These are phyloP conservation scores for Solen grandis DNA, from an alignment of 1,140 invertebrate species.

Conservation along the genomic window DNA sequence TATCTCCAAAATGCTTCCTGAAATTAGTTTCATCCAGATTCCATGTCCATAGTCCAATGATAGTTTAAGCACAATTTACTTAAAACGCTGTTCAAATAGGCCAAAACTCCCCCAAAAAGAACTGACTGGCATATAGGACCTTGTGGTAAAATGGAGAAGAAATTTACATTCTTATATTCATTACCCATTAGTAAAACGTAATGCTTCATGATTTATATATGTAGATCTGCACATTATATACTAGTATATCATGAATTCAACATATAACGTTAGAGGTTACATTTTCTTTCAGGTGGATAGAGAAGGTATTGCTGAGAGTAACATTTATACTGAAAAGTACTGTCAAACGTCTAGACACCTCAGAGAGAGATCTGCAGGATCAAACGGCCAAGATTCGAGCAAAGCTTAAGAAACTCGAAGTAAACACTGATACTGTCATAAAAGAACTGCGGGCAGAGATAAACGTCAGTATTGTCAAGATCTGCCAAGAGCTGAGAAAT, in stretches of 20 bases:
- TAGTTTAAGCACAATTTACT: too few relatives aligned
- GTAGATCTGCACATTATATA: neutral
- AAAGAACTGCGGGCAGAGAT: constrained; percentile 35
- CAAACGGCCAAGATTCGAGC: constrained; percentile 27
- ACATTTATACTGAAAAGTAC: constrained; percentile 54
- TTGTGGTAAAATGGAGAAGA: too few relatives aligned
- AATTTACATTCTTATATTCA: too few relatives aligned
- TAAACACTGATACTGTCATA: constrained; percentile 51
- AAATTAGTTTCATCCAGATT: too few relatives aligned
- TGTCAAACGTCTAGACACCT: constrained; percentile 49
- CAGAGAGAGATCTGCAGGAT: constrained; percentile 56
- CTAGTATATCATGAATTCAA: neutral
- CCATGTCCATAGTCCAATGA: too few relatives aligned
- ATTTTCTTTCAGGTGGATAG: constrained; percentile 66
- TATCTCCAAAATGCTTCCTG: too few relatives aligned
- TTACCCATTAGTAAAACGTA: too few relatives aligned
- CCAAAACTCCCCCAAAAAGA: too few relatives aligned
- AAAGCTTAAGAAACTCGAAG: constrained; percentile 59
- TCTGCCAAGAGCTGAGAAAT: constrained; percentile 2
- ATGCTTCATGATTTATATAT: too few relatives aligned
- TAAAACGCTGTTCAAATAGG: too few relatives aligned
- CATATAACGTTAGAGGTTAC: neutral
- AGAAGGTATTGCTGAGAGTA: constrained; percentile 56
- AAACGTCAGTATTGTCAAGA: constrained; percentile 1
- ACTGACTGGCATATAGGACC: too few relatives aligned